These are phyloP conservation scores for Leptinotarsa peninsularis DNA, from an alignment of 2,888 invertebrate genomes.

Conservation along the genomic window DNA sequence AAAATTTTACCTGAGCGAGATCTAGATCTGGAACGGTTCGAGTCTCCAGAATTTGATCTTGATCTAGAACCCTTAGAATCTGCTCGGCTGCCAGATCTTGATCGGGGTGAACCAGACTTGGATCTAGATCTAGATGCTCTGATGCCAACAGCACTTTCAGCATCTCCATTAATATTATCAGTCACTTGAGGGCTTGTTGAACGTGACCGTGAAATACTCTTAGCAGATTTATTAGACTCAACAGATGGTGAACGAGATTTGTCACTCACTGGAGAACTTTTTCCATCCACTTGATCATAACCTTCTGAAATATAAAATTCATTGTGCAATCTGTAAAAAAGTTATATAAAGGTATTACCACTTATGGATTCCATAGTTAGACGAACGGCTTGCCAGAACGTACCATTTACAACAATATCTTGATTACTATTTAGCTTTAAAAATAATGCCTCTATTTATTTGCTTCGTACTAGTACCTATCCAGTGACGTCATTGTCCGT, in stretches of 20 bases:
- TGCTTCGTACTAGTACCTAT: too few species aligned
- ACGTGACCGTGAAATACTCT: conserved; percentile 35
- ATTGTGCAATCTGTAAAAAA: conserved; percentile 9
- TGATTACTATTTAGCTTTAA: too few species aligned
- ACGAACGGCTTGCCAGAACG: not conserved
- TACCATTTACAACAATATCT: not conserved
- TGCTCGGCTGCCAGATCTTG: conserved; percentile 42
- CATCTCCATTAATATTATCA: conserved; percentile 41
- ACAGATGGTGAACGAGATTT: conserved; percentile 54
- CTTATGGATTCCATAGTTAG: conserved; percentile 48
- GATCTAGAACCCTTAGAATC: conserved; percentile 51
- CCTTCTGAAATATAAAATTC: conserved; percentile 40
- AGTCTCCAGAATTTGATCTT: conserved; percentile 55
- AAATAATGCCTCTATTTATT: too few species aligned
- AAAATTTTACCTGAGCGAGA: conserved; percentile 49
- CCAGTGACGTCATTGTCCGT: too few species aligned
- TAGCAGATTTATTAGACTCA: conserved; percentile 50
- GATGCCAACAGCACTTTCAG: conserved; percentile 49
- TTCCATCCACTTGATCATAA: conserved; percentile 34
- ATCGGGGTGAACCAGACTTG: conserved; percentile 48
- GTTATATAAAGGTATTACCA: conserved; percentile 37
- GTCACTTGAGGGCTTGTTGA: conserved; percentile 39
- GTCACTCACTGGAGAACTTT: conserved; percentile 41
- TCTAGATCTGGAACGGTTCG: conserved; percentile 49
- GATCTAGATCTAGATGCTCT: conserved; percentile 59